phyloP scores from a whole-genome alignment of 1,140 invertebrate species.

The Apocrypta bakeri region DNA sequence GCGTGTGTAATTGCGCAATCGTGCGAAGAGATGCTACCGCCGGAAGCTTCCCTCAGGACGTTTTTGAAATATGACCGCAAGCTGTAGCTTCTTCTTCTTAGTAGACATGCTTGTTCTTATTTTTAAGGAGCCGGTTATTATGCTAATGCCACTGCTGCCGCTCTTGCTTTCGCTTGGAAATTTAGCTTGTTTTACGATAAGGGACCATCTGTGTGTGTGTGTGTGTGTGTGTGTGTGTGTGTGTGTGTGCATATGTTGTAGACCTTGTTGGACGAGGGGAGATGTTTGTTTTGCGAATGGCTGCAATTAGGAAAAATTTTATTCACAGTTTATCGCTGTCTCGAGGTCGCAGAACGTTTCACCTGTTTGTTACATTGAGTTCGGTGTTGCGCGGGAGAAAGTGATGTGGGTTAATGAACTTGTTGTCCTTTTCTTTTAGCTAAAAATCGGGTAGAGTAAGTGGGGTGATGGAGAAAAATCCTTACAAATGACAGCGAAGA shows the following conservation, averaged over 20 bases:
- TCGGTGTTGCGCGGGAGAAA: not conserved
- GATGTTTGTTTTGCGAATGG: slow-evolving; percentile 21
- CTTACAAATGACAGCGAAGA: not conserved
- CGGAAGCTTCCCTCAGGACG: not conserved
- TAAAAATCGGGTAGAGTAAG: no score
- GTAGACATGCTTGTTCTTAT: not conserved
- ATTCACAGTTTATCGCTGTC: not conserved
- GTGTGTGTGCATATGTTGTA: no score
- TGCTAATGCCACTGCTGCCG: slow-evolving; percentile 4
- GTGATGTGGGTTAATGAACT: not conserved
- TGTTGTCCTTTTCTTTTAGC: not conserved
- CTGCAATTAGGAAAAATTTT: not conserved
- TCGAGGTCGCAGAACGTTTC: not conserved
- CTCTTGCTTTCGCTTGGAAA: not conserved
- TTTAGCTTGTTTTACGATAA: slow-evolving; percentile 31
- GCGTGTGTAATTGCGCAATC: slow-evolving; percentile 26
- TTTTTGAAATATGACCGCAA: not conserved
- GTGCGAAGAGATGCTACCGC: not conserved
- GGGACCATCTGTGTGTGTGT: not conserved
- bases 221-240: no score
- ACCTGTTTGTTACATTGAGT: not conserved
- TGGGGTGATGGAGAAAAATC: no score
- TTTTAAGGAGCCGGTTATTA: slow-evolving; percentile 23
- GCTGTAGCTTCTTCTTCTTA: not conserved
- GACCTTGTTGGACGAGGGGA: not conserved